These are phyloP conservation scores for Erithacus rubecula DNA, from an alignment of 2,797 vertebrate genomes.

Conservation along the genomic window DNA sequence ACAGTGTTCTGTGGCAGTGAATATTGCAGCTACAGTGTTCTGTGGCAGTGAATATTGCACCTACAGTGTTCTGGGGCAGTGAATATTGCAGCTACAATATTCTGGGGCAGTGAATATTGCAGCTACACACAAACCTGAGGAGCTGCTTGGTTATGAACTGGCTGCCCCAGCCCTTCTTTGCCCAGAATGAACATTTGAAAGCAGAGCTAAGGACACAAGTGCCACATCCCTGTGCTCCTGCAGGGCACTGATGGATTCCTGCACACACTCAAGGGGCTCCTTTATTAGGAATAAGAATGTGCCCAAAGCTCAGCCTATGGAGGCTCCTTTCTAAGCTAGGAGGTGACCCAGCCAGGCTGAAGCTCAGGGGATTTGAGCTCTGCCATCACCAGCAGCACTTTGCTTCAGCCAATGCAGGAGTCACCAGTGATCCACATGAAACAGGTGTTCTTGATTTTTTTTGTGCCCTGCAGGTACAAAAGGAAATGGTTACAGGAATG, in stretches of 20 bases:
- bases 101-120: too few relatives aligned
- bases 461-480: not conserved
- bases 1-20: too few relatives aligned
- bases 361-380: not conserved
- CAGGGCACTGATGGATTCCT: not conserved
- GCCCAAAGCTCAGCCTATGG: not conserved
- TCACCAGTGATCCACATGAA: not conserved
- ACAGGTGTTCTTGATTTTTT: fast-evolving
- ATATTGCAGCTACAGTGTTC: too few relatives aligned
- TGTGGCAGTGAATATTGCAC: too few relatives aligned
- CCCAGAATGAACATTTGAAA: not conserved
- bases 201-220: fast-evolving
- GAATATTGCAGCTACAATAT: too few relatives aligned
- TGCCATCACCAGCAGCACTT: fast-evolving
- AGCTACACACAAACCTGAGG: not conserved
- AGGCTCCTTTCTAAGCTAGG: not conserved
- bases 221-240: not conserved
- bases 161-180: not conserved
- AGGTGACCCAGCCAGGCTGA: not conserved
- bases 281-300: not conserved
- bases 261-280: not conserved
- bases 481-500: not conserved
- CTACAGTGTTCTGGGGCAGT: too few relatives aligned
- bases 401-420: not conserved
- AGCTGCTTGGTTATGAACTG: not conserved